Percentiles rank a stretch among this genome's conserved stretches.
Conservation (phyloP, 1,140 invertebrate species). For the Cydia splendana region DNA sequence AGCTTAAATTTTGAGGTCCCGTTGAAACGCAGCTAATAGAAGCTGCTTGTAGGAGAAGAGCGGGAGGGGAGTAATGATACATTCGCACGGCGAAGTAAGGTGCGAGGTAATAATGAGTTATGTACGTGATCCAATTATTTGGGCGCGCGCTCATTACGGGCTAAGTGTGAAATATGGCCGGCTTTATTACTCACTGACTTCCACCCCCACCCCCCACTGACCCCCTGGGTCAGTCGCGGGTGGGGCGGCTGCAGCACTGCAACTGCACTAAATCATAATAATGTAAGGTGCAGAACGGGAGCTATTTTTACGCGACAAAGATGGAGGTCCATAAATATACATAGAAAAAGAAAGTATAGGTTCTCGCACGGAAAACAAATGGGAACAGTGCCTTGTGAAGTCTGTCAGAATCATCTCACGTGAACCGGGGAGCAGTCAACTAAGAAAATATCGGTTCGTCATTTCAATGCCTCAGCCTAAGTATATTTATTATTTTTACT, state of each 20-base stretch:
- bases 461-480: no score
- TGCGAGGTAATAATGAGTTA: conserved; percentile 80
- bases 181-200: conserved; percentile 74
- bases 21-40: conserved; percentile 10
- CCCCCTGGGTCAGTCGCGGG: conserved; percentile 33
- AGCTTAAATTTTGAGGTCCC: background rate
- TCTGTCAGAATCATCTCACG: no score
- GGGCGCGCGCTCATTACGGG: conserved; percentile 79
- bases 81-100: conserved; percentile 68
- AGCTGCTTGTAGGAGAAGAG: conserved; percentile 33
- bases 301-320: conserved; percentile 41
- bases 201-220: conserved; percentile 37
- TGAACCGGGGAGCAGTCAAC: no score
- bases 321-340: conserved; percentile 4
- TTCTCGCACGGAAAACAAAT: background rate
- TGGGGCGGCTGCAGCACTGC: conserved; percentile 57
- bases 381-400: background rate
- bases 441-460: no score
- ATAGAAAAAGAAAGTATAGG: background rate
- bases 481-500: no score
- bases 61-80: conserved; percentile 70
- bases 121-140: conserved; percentile 81
- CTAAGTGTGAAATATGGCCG: conserved; percentile 80
- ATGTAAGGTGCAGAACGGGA: conserved; percentile 64
- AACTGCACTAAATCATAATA: conserved; percentile 76